Conservation (phyloP, 2,888 invertebrate genomes). For the Caenorhabditis wallacei region DNA sequence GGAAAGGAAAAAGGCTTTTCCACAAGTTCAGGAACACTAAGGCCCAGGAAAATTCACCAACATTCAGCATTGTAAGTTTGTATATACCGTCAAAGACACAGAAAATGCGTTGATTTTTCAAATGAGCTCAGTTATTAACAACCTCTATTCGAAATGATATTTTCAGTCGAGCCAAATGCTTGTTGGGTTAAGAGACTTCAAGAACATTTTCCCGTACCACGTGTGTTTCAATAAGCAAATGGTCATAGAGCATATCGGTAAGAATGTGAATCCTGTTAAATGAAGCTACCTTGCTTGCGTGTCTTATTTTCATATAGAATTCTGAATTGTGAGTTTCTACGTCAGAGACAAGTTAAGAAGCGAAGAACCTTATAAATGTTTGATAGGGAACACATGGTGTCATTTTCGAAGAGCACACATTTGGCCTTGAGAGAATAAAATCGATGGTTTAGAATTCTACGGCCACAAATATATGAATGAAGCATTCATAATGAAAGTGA, state of each 20-base stretch:
- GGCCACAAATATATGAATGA: too few relatives aligned
- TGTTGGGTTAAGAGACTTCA: slow-evolving; percentile 69
- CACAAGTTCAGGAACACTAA: slow-evolving; percentile 69
- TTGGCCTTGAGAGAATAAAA: too few relatives aligned
- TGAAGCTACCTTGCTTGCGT: slow-evolving; percentile 32
- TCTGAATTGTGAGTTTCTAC: slow-evolving; percentile 43
- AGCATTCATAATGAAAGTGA: too few relatives aligned
- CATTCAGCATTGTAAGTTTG: slow-evolving; percentile 20
- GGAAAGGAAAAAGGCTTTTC: slow-evolving; percentile 68
- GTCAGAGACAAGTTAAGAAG: slow-evolving; percentile 21
- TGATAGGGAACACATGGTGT: not conserved
- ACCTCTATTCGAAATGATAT: too few relatives aligned
- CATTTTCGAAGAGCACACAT: too few relatives aligned
- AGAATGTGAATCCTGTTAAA: too few relatives aligned
- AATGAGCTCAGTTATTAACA: too few relatives aligned
- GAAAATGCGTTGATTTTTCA: too few relatives aligned
- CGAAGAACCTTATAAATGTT: slow-evolving; percentile 30
- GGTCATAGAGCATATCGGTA: slow-evolving; percentile 80
- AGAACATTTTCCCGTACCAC: slow-evolving; percentile 80
- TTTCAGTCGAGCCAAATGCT: slow-evolving; percentile 50
- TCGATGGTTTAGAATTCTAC: too few relatives aligned
- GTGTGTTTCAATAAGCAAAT: slow-evolving; percentile 81
- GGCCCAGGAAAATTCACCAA: slow-evolving; percentile 11
- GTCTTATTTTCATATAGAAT: slow-evolving; percentile 2
- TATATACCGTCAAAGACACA: too few relatives aligned